Conservation (phyloP, 1,140 invertebrate species). For the Myzus persicae region DNA sequence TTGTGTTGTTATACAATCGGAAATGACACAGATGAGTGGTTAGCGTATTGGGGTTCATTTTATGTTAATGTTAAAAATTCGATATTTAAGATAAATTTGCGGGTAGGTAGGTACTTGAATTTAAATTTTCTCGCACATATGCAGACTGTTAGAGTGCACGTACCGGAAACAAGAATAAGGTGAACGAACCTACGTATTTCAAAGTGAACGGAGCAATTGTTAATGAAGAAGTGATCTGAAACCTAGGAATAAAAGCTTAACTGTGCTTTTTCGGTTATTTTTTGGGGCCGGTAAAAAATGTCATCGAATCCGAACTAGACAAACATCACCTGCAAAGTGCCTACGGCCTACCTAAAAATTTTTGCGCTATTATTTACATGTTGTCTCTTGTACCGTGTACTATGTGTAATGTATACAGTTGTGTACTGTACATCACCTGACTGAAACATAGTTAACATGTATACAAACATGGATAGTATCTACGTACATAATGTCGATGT, state of each 20-base stretch:
- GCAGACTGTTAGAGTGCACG: background rate
- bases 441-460: background rate
- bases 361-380: slow-evolving; percentile 5
- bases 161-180: slow-evolving; percentile 47
- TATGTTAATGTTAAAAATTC: background rate
- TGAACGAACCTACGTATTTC: slow-evolving; percentile 34
- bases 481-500: background rate
- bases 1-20: background rate
- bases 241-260: background rate
- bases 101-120: background rate
- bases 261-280: background rate
- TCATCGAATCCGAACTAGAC: background rate
- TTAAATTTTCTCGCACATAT: background rate
- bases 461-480: background rate
- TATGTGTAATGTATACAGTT: background rate
- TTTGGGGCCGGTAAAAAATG: background rate
- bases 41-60: background rate
- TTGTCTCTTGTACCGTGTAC: background rate
- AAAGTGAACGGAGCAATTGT: slow-evolving; percentile 7
- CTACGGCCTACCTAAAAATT: background rate
- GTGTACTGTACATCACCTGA: background rate
- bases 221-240: background rate
- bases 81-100: background rate
- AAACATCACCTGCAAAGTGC: background rate
- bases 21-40: background rate